A percentile compares a stretch with the other conserved stretches of the same genome.
These are phyloP conservation scores for Linurgus olivaceus DNA, from an alignment of 2,797 vertebrate genomes.

Conservation along the genomic window DNA sequence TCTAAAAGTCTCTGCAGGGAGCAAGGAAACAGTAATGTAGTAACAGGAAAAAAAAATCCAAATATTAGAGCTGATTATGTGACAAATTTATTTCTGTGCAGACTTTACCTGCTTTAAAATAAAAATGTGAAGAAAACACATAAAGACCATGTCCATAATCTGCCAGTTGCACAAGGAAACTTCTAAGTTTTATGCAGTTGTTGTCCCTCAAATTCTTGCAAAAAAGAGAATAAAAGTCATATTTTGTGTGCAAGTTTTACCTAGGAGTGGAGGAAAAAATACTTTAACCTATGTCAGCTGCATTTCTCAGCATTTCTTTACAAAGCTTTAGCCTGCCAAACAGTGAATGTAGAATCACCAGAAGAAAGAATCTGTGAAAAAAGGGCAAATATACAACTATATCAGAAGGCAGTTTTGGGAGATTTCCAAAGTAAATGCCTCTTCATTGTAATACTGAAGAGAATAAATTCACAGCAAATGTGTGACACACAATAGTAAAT, in stretches of 20 bases:
- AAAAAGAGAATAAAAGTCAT: neutral
- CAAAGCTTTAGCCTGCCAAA: neutral
- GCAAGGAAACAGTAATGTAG: neutral
- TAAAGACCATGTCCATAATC: neutral
- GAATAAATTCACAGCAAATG: neutral
- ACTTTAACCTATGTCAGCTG: neutral
- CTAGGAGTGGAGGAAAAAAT: neutral
- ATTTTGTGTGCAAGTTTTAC: neutral
- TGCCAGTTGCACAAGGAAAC: neutral
- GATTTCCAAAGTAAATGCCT: neutral
- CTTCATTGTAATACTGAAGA: neutral
- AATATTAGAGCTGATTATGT: neutral
- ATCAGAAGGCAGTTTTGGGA: neutral
- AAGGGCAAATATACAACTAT: neutral
- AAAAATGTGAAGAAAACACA: neutral
- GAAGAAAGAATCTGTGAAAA: neutral
- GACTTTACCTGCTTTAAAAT: neutral
- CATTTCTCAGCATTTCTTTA: neutral
- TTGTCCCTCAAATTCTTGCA: neutral
- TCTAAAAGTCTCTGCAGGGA: neutral
- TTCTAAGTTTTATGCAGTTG: neutral
- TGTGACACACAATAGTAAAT: neutral
- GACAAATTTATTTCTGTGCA: neutral
- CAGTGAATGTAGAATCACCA: neutral
- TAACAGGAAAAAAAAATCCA: neutral